These are phyloP conservation scores for Lethenteron reissneri DNA, from an alignment of 2,113 vertebrate species.

Conservation along the genomic window DNA sequence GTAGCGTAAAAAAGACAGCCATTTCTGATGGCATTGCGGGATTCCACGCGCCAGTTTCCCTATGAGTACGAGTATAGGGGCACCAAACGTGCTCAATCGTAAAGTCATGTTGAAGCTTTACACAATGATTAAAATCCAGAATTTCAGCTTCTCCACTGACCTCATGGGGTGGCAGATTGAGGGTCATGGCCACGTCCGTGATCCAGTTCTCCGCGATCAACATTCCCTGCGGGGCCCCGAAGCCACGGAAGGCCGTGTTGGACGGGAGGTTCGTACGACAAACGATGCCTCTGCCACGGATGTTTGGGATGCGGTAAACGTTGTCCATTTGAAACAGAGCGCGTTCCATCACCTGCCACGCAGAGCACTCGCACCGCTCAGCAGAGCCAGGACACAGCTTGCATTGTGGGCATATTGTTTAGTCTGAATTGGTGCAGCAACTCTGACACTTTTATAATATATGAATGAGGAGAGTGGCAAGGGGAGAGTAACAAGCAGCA, in stretches of 20 bases:
- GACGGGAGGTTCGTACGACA: slow-evolving; percentile 77
- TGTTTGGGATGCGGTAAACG: slow-evolving; percentile 53
- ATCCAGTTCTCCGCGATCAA: slow-evolving; percentile 70
- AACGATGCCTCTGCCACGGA: slow-evolving; percentile 35
- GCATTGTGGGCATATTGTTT: too few relatives aligned
- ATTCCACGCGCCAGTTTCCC: too few relatives aligned
- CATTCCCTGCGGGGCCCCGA: slow-evolving; percentile 81
- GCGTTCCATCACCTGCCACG: slow-evolving; percentile 48
- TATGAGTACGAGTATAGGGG: too few relatives aligned
- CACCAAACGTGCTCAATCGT: too few relatives aligned
- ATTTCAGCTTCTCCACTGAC: slow-evolving; percentile 18
- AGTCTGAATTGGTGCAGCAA: too few relatives aligned
- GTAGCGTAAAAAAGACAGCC: too few relatives aligned
- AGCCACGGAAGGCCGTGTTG: slow-evolving; percentile 84
- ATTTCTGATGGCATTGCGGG: too few relatives aligned
- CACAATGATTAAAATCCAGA: too few relatives aligned
- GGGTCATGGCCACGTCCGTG: slow-evolving; percentile 35
- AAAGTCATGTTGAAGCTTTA: too few relatives aligned
- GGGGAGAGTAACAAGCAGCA: too few relatives aligned
- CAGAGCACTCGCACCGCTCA: slow-evolving; percentile 10
- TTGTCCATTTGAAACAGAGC: slow-evolving; percentile 79
- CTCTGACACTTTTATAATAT: too few relatives aligned
- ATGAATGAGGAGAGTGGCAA: too few relatives aligned
- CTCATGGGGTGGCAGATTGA: slow-evolving; percentile 42
- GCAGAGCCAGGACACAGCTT: background rate